Evolutionary conservation across 2,888 invertebrate species (phyloP).

Genomic region (Tolmerus cingulatus): DNA sequence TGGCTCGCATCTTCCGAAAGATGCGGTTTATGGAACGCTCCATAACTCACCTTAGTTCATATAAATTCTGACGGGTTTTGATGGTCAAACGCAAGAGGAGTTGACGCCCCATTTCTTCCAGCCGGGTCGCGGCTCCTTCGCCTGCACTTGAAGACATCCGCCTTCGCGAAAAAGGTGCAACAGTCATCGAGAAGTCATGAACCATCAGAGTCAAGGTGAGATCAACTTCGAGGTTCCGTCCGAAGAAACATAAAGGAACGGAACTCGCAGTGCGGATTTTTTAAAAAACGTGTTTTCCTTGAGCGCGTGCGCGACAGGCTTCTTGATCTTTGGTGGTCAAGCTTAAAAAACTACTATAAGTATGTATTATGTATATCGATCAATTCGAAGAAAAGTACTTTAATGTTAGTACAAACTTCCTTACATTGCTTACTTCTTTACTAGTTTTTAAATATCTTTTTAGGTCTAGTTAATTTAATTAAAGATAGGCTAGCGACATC

Average conservation of each 20-base stretch:
- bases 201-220: not conserved
- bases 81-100: not conserved
- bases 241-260: not conserved
- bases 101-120: not conserved
- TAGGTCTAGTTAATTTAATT: not conserved
- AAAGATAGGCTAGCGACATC: not conserved
- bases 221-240: not conserved
- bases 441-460: not conserved
- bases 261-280: not conserved
- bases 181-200: not conserved
- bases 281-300: not conserved
- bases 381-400: not conserved
- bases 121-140: not conserved
- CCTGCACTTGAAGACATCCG: not conserved
- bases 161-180: not conserved
- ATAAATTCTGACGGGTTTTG: not conserved
- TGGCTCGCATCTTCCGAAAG: not conserved
- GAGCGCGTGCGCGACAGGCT: not conserved
- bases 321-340: not conserved
- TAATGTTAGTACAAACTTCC: not conserved
- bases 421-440: not conserved
- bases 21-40: not conserved
- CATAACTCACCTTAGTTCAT: not conserved
- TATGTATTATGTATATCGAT: not conserved
- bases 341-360: not conserved